Evolutionary conservation across 2,113 vertebrate genomes (phyloP).

Genomic region (Psophia crepitans): DNA sequence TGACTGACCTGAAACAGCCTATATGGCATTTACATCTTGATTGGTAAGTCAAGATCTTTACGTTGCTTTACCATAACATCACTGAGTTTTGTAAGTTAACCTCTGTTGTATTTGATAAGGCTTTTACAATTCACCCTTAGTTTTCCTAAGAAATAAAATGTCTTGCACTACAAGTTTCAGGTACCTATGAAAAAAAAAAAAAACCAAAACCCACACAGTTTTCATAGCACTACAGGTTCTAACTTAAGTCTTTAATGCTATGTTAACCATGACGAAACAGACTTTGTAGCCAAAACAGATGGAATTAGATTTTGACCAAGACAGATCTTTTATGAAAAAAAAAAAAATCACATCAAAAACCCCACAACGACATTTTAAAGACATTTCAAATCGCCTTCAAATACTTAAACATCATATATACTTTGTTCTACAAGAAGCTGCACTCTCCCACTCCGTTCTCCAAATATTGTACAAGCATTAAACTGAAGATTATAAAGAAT

Average conservation of each 20-base stretch:
- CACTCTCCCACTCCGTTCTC: background rate
- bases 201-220: fast-evolving
- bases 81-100: background rate
- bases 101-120: fast-evolving
- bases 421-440: background rate
- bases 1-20: background rate
- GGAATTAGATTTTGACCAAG: background rate
- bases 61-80: background rate
- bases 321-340: background rate
- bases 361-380: background rate
- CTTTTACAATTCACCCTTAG: background rate
- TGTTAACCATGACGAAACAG: background rate
- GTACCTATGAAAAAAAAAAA: fast-evolving
- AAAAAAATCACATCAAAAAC: no score
- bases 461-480: no score
- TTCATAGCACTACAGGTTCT: background rate
- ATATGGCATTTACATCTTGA: fast-evolving
- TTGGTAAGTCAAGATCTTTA: background rate
- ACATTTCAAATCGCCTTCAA: background rate
- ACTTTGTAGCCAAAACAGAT: fast-evolving
- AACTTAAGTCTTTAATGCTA: background rate
- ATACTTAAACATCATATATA: background rate
- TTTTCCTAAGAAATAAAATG: background rate
- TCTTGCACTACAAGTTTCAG: background rate
- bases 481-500: background rate